Base-by-base conservation (phyloP, 2,888 invertebrate genomes). In the Chrysodeixis includens region DNA sequence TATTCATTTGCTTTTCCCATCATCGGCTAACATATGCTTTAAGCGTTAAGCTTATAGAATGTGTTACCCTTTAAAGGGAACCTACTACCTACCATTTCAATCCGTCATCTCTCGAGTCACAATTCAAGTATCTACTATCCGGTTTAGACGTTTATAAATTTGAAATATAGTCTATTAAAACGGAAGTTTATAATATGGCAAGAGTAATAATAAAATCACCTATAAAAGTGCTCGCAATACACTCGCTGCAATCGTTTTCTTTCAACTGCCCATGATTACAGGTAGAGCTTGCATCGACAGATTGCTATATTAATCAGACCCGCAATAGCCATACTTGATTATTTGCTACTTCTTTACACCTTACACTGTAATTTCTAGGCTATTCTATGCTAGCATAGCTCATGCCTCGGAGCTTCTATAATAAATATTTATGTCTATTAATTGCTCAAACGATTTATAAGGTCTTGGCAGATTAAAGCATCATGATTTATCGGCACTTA, bases 401-500 rank as follows among this genome's bases (percentile, higher is more conserved):
- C 51, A 56, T 46, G 30, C 55, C 76, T 66, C 6, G 35, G 30
- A n/a, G 56, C 66, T 62, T 62, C 76, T 57, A 65, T 61, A 61
- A 66, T 71, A 61, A 64, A 69, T 62, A 71, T 62, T 66, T 62
- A 74, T 76, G 18, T 35, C 62, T 56, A 56, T 59, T 76, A 62
- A 66, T 62, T 30, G 61, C 64, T 65, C 22, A 69, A 32, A 56
- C 51, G 63, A 59, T 74, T 56, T 66, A 77, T 73, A 75, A 59
- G 75, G 74, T 64, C 53, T 57, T 16, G 53, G 64, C 57, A 66
- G 66, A 75, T 75, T 77, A 73, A 73, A 73, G 63, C 55, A 66
- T 51, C 26, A 69, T 61, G 74, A 75, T 75, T 77, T 77, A 75
- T 75, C 44, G 78, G 57, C 69, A 52, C 30, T 71, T 71, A 71